Evolutionary conservation across 2,888 invertebrate genomes (phyloP).

Genomic region (Brachylomia viminalis): DNA sequence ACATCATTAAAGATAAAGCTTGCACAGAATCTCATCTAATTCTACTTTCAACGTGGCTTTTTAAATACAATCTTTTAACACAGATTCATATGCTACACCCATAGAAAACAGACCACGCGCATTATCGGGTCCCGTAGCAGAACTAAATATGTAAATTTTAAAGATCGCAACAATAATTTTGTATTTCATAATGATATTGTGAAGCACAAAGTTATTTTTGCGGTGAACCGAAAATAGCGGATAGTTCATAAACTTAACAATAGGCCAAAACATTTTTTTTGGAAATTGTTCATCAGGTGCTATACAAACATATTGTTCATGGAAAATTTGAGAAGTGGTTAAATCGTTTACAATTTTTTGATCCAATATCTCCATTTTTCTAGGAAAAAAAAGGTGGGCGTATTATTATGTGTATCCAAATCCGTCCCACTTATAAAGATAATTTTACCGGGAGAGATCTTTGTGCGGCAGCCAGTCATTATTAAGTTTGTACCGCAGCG

Average conservation of each 20-base stretch:
- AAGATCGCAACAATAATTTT: neutral
- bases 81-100: neutral
- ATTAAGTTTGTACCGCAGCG: conserved; percentile 42
- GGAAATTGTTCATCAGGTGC: neutral
- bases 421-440: conserved; percentile 14
- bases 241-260: neutral
- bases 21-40: neutral
- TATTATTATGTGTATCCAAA: conserved; percentile 23
- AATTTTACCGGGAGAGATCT: conserved; percentile 16
- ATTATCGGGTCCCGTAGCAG: neutral
- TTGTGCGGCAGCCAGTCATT: conserved; percentile 22
- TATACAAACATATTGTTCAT: conserved; percentile 9
- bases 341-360: neutral
- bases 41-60: neutral
- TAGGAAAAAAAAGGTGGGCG: conserved; percentile 3
- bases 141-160: neutral
- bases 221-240: neutral
- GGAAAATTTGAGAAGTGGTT: neutral
- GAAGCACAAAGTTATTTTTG: neutral
- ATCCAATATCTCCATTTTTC: neutral
- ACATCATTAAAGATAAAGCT: conserved; percentile 7
- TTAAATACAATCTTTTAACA: neutral
- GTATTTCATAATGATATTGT: neutral
- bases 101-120: neutral
- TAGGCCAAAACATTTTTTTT: neutral